Base-by-base conservation (phyloP, 2,113 vertebrate species). In the Oenanthe melanoleuca region DNA sequence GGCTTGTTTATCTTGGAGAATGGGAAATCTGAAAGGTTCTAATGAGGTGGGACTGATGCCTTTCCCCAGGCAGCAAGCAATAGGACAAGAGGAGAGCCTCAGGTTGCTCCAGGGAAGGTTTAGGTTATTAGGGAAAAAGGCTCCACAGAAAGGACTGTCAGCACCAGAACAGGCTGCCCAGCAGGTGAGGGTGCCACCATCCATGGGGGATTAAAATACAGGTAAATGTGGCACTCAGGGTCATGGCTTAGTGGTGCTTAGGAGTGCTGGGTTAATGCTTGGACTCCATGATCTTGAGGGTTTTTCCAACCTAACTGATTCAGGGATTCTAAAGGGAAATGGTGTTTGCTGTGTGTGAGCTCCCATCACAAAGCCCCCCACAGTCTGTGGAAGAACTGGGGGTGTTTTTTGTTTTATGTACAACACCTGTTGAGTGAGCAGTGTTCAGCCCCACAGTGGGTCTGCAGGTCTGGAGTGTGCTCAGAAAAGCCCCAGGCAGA, bases 391-490 rank as follows among this genome's bases (percentile, higher is more conserved):
- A 8, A 64, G 18, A 28, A 15, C 18, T 22, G 15, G 15, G 6
- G 4, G 22, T 38, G 19, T 34, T 56, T 57, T 3, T 1, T 38
- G 19, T 34, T 56, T 57, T 3, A 1, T 49, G 25, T 25, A 8
- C 42, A 11, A 11, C 11, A 12, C 5, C 14, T 15, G 8, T 6
- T 3, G 33, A 24, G 38, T 0, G 7, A 6, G 21, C 42, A 57
- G 53, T 23, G 71, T 3, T 40, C 53, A 84, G 28, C 20, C 14
- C 69, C 11, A 5, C 21, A 31, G 24, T 12, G 60, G 28, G 38
- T 45, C 44, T 78, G 34, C 7, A 13, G 73, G 29, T 26, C 52
- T 31, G 40, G 9, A 47, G 72, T 11, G 10, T 65, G 29, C 53
- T 80, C 22, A n/a, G 59, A 19, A 7, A 14, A 24, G 2, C 0